Evolutionary conservation across 1,140 invertebrate genomes (phyloP), one percentile per base, ranked within the genome.

Genomic region (Sitobion miscanthi): DNA sequence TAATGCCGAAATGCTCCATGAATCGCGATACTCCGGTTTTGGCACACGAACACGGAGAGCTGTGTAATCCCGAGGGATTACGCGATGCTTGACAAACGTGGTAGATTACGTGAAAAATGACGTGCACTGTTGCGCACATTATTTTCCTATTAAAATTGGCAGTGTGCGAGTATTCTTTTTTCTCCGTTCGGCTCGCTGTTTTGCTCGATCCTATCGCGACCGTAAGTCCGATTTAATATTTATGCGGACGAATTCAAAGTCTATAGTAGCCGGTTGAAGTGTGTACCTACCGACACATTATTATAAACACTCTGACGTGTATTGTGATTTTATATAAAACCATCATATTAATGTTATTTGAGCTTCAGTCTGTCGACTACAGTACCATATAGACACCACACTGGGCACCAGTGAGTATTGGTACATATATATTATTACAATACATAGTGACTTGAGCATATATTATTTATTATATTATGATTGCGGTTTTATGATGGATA

Each of bases 81-180:
- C 87, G 87, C n/a, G n/a, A 89, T 89, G 20, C 49, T 89, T 57
- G 87, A 89, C 87, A 89, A 89, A 89, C 49, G 87, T 38, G 87
- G 87, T 89, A 57, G 87, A 89, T 89, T 89, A 89, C 87, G 87
- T 89, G 87, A 89, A 89, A 89, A 89, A 57, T 89, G 87, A 89
- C 87, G 49, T 89, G 49, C 87, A 57, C 87, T 89, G 49, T 89
- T 89, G 49, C 87, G 47, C 87, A 87, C 86, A 87, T 87, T 87
- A 57, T 89, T 89, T 89, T 89, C 87, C 49, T 89, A 89, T 89
- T 89, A 88, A 88, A 88, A 88, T 57, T 89, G 87, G 49, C 87
- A 87, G 14, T 47, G 47, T 52, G 45, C 9, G 45, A 86, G 85
- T 3, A 4, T 86, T 86, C 45, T 47, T 38, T 86, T 86, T 45